Percentiles rank a stretch among this genome's conserved stretches.
Evolutionary conservation across 2,888 invertebrate species (phyloP).

Genomic region (Pseudoips prasinana): DNA sequence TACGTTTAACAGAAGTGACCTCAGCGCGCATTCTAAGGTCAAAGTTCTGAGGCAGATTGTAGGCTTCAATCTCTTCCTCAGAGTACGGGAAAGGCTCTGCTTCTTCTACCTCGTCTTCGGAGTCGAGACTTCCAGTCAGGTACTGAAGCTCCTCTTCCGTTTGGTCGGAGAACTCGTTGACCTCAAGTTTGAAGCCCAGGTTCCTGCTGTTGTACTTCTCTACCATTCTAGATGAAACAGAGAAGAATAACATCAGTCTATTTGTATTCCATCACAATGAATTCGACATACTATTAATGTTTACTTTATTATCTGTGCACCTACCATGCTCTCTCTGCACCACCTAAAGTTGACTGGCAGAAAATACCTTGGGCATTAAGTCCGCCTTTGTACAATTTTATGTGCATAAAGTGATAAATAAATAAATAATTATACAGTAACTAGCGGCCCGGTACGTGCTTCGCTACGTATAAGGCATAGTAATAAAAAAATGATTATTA

Average conservation of each 20-base stretch:
- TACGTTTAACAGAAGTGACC: conserved; percentile 43
- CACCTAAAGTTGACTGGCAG: too few species aligned
- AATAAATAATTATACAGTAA: too few species aligned
- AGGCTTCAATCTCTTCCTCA: conserved; percentile 25
- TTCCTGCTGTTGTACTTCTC: conserved; percentile 43
- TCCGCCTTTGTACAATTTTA: too few species aligned
- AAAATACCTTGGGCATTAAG: too few species aligned
- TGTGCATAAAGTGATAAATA: too few species aligned
- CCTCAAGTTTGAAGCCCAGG: conserved; percentile 37
- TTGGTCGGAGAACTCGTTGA: conserved; percentile 47
- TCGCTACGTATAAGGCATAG: too few species aligned
- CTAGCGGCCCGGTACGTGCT: too few species aligned
- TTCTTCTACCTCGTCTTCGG: conserved; percentile 3
- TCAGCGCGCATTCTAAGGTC: conserved; percentile 45
- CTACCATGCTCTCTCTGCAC: too few species aligned
- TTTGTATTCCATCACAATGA: background rate
- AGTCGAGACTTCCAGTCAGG: conserved; percentile 28
- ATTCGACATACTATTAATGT: too few species aligned
- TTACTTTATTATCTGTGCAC: too few species aligned
- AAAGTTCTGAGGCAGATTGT: conserved; percentile 37
- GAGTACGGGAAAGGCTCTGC: conserved; percentile 35
- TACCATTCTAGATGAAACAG: conserved; percentile 33
- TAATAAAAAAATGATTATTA: too few species aligned
- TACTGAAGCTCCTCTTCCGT: conserved; percentile 35
- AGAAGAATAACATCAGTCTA: background rate